Base-by-base conservation (phyloP, 2,113 vertebrate species). In the Conger conger region DNA sequence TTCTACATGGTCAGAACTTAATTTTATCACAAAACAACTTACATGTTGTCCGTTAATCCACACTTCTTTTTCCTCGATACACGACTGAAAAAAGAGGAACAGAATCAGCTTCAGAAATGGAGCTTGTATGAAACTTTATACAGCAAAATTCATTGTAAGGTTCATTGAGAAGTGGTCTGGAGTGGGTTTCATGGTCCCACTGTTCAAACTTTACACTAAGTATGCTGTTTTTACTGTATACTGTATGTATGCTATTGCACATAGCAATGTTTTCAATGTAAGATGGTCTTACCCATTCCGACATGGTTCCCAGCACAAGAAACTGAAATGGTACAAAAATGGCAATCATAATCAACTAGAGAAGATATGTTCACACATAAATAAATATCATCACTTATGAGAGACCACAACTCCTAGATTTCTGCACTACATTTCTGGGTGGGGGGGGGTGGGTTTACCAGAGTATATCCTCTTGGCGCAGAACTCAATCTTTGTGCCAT, bases 381-480 rank as follows among this genome's bases (percentile, higher is more conserved):
- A 45, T 13, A 63, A 83, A 27, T 1, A 18, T 77, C 16, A 36
- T 83, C 11, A 50, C 33, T 40, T 53, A 36, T 50, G 63, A 45
- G 63, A 30, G 30, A 20, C 9, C 7, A 50, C 63, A 38, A 16
- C 23, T 30, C 60, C 40, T 23, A 30, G 2, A 35, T 36, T 36
- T 37, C 53, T 57, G 83, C 4, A 36, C 17, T 37, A 40, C 17
- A 23, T 27, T 63, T 20, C 4, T 27, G 18, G 0, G 23, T 23
- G n/a, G n/a, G n/a, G n/a, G n/a, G n/a, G n/a, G 23, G 4, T 63
- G 11, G 17, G 84, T 90, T 91, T 94, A 99, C 97, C 97, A 91
- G 96, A 97, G 92, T 97, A 98, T 81, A 94, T 94, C 91, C 95
- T 97, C 81, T 92, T 92, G 0, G 96, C 96, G 86, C 97, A 99